A percentile compares a stretch with the other conserved stretches of the same genome.
These are phyloP conservation scores for Labeo catla DNA, from an alignment of 2,113 vertebrate species.

Conservation along the genomic window DNA sequence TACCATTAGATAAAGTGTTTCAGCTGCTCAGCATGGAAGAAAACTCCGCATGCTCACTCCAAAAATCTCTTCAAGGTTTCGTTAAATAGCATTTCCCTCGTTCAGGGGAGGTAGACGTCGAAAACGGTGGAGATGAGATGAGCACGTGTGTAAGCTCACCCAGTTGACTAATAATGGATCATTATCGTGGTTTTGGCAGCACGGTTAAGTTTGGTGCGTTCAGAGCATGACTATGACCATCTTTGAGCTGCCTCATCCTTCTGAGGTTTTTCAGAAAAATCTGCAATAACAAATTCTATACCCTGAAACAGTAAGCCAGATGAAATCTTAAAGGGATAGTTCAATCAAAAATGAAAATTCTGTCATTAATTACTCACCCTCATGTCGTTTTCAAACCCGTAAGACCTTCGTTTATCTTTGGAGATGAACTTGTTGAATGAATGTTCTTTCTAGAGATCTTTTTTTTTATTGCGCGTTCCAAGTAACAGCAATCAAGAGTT, in stretches of 20 bases:
- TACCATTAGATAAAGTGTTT: slow-evolving; percentile 61
- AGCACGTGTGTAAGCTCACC: background rate
- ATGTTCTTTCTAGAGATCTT: no score
- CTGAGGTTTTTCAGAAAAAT: background rate
- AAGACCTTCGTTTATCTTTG: no score
- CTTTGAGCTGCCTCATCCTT: background rate
- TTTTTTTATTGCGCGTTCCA: no score
- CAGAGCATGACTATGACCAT: background rate
- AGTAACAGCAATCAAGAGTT: no score
- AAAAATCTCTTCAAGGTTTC: slow-evolving; percentile 20
- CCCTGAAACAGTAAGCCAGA: no score
- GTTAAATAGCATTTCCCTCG: slow-evolving; percentile 10
- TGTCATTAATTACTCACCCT: no score
- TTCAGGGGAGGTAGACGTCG: background rate
- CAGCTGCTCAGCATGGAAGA: slow-evolving; percentile 31
- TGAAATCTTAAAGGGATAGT: no score
- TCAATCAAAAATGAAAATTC: no score
- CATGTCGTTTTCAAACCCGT: no score
- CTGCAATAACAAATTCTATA: background rate
- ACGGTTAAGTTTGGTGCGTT: background rate
- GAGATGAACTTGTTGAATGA: no score
- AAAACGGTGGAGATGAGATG: background rate
- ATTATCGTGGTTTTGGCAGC: background rate
- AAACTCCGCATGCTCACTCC: slow-evolving; percentile 15
- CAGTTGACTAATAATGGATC: slow-evolving; percentile 4